These are phyloP conservation scores for Ctenoplectra terminalis DNA, from an alignment of 1,140 invertebrate genomes.

Conservation along the genomic window DNA sequence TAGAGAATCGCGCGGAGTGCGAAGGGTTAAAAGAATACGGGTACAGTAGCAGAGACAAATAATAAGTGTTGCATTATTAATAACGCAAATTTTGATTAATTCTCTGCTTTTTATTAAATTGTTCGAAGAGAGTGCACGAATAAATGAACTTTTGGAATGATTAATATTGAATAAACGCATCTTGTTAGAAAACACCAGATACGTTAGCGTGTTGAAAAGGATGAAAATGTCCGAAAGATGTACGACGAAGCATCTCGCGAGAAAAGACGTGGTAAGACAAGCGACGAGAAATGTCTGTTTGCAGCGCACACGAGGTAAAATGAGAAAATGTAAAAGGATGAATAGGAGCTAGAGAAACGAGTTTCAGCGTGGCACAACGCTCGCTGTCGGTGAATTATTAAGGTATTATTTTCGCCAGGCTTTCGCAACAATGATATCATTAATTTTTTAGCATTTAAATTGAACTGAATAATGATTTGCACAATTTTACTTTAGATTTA, in stretches of 20 bases:
- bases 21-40: too few relatives aligned
- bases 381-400: not conserved
- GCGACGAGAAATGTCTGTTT: slow-evolving; percentile 15
- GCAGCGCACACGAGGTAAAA: slow-evolving; percentile 11
- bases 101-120: too few relatives aligned
- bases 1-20: too few relatives aligned
- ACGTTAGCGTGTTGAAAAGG: slow-evolving; percentile 27
- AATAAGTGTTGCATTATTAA: too few relatives aligned
- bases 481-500: too few relatives aligned
- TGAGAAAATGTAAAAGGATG: slow-evolving; percentile 53
- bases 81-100: too few relatives aligned
- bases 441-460: not conserved
- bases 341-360: not conserved
- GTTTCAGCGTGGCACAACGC: not conserved
- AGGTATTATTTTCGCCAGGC: not conserved
- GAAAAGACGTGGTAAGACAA: too few relatives aligned
- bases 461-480: too few relatives aligned
- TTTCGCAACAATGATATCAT: not conserved
- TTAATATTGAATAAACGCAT: too few relatives aligned
- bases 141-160: not conserved
- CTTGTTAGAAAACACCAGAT: not conserved
- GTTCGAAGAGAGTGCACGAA: too few relatives aligned
- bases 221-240: slow-evolving; percentile 13
- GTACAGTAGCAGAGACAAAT: too few relatives aligned
- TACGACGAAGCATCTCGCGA: slow-evolving; percentile 33